Conservation (phyloP, 2,888 invertebrate genomes). For the Terebella lapidaria region DNA sequence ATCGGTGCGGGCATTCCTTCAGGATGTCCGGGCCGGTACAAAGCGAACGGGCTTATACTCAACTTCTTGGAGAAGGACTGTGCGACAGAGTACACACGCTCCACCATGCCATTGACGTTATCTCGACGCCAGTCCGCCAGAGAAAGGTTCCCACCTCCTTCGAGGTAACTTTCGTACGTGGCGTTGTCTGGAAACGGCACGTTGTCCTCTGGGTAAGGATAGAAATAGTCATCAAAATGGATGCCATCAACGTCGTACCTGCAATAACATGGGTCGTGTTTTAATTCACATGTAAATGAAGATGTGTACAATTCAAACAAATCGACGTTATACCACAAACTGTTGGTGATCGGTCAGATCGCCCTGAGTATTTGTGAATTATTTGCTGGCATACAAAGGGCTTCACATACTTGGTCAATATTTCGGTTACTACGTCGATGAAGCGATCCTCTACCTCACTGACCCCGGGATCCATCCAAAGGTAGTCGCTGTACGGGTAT, state of each 20-base stretch:
- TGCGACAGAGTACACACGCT: constrained; percentile 24
- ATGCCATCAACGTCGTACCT: constrained; percentile 44
- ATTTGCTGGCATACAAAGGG: neutral
- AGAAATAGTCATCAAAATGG: constrained; percentile 48
- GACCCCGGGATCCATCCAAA: constrained; percentile 47
- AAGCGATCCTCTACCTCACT: constrained; percentile 31
- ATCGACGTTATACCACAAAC: neutral
- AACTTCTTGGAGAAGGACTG: neutral
- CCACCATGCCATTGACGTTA: constrained; percentile 36
- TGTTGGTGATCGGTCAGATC: too few species aligned
- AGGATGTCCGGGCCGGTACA: constrained; percentile 42
- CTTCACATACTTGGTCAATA: constrained; percentile 32
- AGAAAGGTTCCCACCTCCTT: constrained; percentile 31
- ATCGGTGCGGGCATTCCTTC: constrained; percentile 29
- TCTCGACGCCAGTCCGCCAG: constrained; percentile 37
- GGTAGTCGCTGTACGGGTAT: constrained; percentile 32
- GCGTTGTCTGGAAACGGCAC: constrained; percentile 35
- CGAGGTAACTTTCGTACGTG: constrained; percentile 37
- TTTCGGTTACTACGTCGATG: constrained; percentile 34
- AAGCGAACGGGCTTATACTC: constrained; percentile 23
- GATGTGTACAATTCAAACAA: neutral
- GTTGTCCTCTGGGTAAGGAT: constrained; percentile 41
- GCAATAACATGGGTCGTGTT: neutral
- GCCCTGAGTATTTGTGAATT: too few species aligned
- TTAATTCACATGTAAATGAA: too few species aligned